These are phyloP conservation scores for Trichechus manatus DNA, from an alignment of 2,113 vertebrate species.

Conservation along the genomic window DNA sequence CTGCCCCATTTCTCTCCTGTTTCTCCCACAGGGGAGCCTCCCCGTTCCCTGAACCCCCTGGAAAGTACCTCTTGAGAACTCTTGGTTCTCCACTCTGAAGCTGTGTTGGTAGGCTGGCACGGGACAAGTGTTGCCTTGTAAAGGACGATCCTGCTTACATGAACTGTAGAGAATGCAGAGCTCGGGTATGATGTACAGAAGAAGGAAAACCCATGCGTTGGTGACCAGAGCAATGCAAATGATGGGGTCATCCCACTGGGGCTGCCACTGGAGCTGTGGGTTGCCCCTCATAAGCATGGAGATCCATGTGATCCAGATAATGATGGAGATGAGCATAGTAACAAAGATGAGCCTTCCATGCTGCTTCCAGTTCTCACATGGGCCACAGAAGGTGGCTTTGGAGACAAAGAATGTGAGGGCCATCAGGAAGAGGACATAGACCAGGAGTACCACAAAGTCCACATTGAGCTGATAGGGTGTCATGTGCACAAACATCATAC, in stretches of 20 bases:
- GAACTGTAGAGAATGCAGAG: constrained; percentile 86
- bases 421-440: constrained; percentile 91
- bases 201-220: constrained; percentile 91
- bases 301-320: constrained; percentile 92
- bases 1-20: neutral
- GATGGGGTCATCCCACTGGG: constrained; percentile 90
- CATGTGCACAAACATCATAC: constrained; percentile 53
- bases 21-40: neutral
- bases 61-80: constrained; percentile 76
- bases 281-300: constrained; percentile 88
- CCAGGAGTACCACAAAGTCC: constrained; percentile 91
- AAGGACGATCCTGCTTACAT: constrained; percentile 42
- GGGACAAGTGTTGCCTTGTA: neutral
- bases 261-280: constrained; percentile 72
- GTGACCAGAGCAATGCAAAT: constrained; percentile 89
- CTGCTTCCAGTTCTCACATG: constrained; percentile 79
- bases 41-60: neutral
- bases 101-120: constrained; percentile 57
- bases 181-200: constrained; percentile 89
- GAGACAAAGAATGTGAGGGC: constrained; percentile 86
- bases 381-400: constrained; percentile 84
- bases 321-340: constrained; percentile 87
- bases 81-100: constrained; percentile 74
- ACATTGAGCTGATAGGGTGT: constrained; percentile 86
- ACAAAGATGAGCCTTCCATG: constrained; percentile 86